Conservation (phyloP, 2,113 vertebrate species). For the Bos indicus region DNA sequence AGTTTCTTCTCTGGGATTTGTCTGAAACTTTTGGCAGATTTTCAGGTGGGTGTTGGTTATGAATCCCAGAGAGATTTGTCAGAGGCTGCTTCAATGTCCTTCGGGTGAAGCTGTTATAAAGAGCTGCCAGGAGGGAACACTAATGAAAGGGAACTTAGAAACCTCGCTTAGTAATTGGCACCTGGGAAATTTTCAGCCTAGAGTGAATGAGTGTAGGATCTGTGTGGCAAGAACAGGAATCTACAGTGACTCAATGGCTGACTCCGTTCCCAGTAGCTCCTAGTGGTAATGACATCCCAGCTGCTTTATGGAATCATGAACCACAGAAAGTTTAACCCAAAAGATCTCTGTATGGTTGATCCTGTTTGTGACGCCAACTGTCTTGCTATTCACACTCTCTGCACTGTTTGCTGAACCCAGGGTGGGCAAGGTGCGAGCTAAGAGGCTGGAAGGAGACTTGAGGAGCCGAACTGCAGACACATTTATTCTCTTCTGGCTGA, state of each 20-base stretch:
- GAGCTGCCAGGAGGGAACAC: background rate
- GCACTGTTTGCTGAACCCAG: background rate
- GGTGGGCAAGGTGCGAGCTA: background rate
- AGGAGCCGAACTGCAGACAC: background rate
- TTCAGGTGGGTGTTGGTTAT: background rate
- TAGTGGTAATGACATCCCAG: background rate
- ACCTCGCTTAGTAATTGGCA: background rate
- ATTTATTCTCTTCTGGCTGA: background rate
- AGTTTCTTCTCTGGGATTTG: background rate
- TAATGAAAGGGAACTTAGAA: background rate
- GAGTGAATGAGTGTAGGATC: background rate
- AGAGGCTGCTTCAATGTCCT: background rate
- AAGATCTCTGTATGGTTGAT: background rate
- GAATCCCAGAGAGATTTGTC: constrained; percentile 36
- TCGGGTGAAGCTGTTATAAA: background rate
- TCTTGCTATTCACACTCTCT: background rate
- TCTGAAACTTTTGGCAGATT: background rate
- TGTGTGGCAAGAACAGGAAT: background rate
- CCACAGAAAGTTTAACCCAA: background rate
- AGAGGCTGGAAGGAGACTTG: background rate
- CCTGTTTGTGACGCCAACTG: background rate
- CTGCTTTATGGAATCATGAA: background rate
- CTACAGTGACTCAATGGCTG: rapidly evolving
- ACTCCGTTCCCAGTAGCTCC: background rate
- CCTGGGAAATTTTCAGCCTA: background rate